Base-by-base conservation (phyloP, 2,797 vertebrate species). In the Propithecus perrieri region DNA sequence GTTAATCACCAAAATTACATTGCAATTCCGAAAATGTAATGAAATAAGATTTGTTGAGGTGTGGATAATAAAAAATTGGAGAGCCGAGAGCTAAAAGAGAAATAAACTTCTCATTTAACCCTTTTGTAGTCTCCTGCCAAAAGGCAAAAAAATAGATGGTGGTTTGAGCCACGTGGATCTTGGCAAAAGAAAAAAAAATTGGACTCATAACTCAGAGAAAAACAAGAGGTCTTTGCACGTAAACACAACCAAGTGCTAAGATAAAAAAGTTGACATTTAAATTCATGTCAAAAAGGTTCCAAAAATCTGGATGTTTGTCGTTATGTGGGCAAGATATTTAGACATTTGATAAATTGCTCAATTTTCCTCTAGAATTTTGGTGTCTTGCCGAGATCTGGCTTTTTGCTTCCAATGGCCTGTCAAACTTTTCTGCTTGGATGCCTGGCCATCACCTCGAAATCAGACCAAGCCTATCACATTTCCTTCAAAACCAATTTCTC, bases 1-100 rank as follows among this genome's bases (percentile, higher is more conserved):
- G 97, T 98, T 98, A 98, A 98, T 98, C 98, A 98, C 97, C 83
- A 97, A 98, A 98, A 98, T 98, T 98, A 97, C 95, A 1, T 76
- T 97, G 97, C 96, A 89, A 89, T 97, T 98, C 97, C 97, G 95
- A 98, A 98, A 97, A 97, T 59, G 95, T 97, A 98, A 98, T 97
- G 97, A 97, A 98, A 96, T 97, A 98, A 98, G 98, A 95, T 97
- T 97, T 98, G 97, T 94, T 97, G 98, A 98, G 97, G 97, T 98
- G 97, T 98, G 97, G 97, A 98, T 97, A 98, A 98, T 92, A 80
- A 43, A 96, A 95, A 98, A 97, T 97, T 10, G 80, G 89, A 97
- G 94, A 97, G 74, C 71, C 0, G 0, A 0, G 38, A 89, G 85
- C 86, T 76, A 76, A 74, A 78, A 87, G 50, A 33, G 1, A 93